Evolutionary conservation across 2,888 invertebrate species (phyloP).

Genomic region (Aphodius sticticus): DNA sequence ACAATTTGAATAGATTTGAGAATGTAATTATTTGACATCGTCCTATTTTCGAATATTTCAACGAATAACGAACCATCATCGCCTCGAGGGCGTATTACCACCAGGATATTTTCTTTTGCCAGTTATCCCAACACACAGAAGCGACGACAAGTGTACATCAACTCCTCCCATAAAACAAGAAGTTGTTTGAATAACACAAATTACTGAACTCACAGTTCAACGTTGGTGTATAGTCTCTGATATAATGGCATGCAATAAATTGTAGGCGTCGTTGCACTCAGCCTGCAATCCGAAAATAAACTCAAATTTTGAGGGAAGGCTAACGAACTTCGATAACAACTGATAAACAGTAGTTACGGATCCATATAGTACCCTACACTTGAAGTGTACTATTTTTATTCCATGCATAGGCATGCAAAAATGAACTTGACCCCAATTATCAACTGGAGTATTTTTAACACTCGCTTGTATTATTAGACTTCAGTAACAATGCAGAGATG

Average conservation of each 20-base stretch:
- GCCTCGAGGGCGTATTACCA: background rate
- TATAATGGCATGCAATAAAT: background rate
- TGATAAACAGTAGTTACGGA: background rate
- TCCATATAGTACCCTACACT: background rate
- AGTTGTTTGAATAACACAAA: conserved; percentile 4
- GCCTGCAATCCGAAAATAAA: background rate
- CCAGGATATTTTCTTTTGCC: background rate
- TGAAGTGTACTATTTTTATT: background rate
- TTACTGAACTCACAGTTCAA: conserved; percentile 4
- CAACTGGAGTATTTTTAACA: background rate
- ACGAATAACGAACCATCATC: background rate
- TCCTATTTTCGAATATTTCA: background rate
- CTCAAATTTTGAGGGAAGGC: background rate
- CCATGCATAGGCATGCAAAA: background rate
- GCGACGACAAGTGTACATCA: background rate
- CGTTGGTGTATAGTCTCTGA: background rate
- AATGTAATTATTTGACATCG: background rate
- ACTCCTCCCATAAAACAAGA: background rate
- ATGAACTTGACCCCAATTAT: background rate
- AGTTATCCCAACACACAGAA: background rate
- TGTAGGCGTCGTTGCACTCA: background rate
- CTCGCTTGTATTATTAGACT: background rate
- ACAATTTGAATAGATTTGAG: too few species aligned
- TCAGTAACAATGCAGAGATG: background rate
- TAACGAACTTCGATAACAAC: background rate